Conservation (phyloP, 2,113 vertebrate species). For the Ictidomys tridecemlineatus region DNA sequence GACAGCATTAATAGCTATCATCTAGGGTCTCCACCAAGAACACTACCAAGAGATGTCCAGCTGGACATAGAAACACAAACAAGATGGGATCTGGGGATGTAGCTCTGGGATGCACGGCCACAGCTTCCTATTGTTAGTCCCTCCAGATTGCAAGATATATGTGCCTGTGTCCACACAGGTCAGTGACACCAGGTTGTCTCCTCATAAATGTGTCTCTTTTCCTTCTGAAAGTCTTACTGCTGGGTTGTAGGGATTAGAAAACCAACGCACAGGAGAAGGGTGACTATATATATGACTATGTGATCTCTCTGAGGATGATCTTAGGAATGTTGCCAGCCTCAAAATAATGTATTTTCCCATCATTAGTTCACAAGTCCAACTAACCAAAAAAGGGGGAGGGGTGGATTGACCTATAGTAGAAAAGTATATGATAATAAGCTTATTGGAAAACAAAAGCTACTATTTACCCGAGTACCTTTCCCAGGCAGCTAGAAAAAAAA, state of each 20-base stretch:
- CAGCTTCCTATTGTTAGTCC: neutral
- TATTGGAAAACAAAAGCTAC: neutral
- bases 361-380: neutral
- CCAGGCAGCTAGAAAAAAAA: neutral
- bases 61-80: too few species aligned
- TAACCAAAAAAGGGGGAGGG: neutral
- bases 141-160: neutral
- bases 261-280: neutral
- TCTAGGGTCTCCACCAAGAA: neutral
- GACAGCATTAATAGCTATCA: neutral
- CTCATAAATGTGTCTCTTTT: neutral
- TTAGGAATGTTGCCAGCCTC: neutral
- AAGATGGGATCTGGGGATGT: too few species aligned
- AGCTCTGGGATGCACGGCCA: neutral
- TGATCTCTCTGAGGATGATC: neutral
- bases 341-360: constrained; percentile 33
- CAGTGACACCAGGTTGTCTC: neutral
- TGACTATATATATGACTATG: neutral
- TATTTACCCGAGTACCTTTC: neutral
- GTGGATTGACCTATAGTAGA: neutral
- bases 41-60: neutral
- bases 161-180: neutral
- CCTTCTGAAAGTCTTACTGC: neutral
- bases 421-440: neutral
- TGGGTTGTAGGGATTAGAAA: neutral